A percentile compares a stretch with the other conserved stretches of the same genome.
Evolutionary conservation across 1,140 invertebrate species (phyloP).

Genomic region (Archegozetes longisetosus): DNA sequence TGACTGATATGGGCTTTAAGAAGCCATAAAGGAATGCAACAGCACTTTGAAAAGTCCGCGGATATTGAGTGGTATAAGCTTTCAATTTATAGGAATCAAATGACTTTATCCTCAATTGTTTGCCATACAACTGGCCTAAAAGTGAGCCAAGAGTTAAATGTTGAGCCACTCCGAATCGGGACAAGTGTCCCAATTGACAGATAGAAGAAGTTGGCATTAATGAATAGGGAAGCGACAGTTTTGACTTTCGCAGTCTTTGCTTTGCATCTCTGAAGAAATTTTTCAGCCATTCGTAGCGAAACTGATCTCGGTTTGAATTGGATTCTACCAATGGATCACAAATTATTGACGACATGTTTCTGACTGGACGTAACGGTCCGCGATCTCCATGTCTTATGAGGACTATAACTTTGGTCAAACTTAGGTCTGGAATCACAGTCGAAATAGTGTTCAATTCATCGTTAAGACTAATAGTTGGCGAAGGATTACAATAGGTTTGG

Average conservation of each 20-base stretch:
- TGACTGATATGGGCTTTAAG: conserved; percentile 46
- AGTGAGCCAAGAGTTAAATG: conserved; percentile 55
- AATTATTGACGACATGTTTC: conserved; percentile 52
- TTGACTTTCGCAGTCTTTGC: conserved; percentile 15
- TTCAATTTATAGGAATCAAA: conserved; percentile 42
- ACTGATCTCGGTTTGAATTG: conserved; percentile 5
- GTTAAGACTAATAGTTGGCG: not conserved
- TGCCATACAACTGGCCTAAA: conserved; percentile 48
- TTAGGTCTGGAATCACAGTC: not conserved
- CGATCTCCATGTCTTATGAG: conserved; percentile 73
- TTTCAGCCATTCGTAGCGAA: conserved; percentile 19
- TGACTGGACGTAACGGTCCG: conserved; percentile 58
- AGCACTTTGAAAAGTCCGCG: conserved; percentile 73
- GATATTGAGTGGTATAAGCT: conserved; percentile 61
- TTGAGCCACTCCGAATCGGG: conserved; percentile 49
- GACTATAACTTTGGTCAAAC: conserved; percentile 38
- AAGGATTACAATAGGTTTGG: not conserved
- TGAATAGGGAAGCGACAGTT: conserved; percentile 39
- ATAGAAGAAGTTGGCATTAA: conserved; percentile 55
- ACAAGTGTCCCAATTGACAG: conserved; percentile 54
- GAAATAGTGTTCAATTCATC: not conserved
- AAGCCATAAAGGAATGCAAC: conserved; percentile 60
- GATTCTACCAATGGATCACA: conserved; percentile 38
- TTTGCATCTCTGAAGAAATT: conserved; percentile 23
- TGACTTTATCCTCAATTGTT: conserved; percentile 37